A percentile compares a stretch with the other conserved stretches of the same genome.
These are phyloP conservation scores for Natator depressus DNA, from an alignment of 2,113 vertebrate genomes.

Conservation along the genomic window DNA sequence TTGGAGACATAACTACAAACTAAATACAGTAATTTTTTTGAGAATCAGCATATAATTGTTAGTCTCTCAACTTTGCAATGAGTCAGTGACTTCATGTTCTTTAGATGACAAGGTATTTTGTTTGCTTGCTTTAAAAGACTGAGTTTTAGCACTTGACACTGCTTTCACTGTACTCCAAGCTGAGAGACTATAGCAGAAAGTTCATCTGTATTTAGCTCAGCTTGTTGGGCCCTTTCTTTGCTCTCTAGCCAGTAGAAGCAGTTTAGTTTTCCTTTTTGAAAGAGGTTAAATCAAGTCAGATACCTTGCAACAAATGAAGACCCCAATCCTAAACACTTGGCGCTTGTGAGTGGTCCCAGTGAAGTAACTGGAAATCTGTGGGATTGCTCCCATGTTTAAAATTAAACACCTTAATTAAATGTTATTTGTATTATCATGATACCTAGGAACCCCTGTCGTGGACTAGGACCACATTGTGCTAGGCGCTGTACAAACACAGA, in stretches of 20 bases:
- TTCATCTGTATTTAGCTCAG: constrained; percentile 54
- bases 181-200: neutral
- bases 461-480: no score
- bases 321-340: neutral
- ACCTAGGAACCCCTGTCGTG: neutral
- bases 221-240: constrained; percentile 23
- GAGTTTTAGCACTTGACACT: constrained; percentile 33
- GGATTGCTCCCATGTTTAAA: neutral
- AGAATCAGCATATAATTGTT: neutral
- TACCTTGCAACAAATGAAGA: fast-evolving
- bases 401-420: neutral
- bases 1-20: neutral
- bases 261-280: constrained; percentile 39
- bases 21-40: constrained; percentile 10
- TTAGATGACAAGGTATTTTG: neutral
- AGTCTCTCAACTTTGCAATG: neutral
- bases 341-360: neutral
- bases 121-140: neutral
- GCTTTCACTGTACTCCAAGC: constrained; percentile 10
- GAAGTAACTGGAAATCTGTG: neutral
- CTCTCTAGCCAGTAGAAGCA: neutral
- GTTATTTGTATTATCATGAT: neutral
- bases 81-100: neutral
- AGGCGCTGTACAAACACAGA: neutral
- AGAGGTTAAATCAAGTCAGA: constrained; percentile 25